These are phyloP conservation scores for Glaucopsyche alexis DNA, from an alignment of 2,888 invertebrate genomes.

Conservation along the genomic window DNA sequence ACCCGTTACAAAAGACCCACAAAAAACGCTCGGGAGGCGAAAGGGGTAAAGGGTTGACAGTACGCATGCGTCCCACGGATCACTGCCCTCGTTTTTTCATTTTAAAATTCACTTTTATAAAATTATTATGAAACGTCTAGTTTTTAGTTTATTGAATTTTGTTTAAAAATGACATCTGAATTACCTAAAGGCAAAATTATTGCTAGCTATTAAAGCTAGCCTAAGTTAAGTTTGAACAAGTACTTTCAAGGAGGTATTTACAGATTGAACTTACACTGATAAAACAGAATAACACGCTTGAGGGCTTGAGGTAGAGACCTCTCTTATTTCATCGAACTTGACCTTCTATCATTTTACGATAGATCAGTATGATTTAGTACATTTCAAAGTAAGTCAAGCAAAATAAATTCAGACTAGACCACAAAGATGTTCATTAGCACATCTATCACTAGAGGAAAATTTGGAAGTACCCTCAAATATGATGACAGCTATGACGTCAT, in stretches of 20 bases:
- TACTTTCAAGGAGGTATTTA: no score
- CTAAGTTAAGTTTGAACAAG: no score
- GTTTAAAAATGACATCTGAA: no score
- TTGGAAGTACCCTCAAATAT: background rate
- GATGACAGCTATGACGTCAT: slow-evolving; percentile 21
- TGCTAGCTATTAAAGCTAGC: no score
- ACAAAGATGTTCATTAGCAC: slow-evolving; percentile 9
- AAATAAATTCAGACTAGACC: slow-evolving; percentile 5
- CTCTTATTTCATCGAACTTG: background rate
- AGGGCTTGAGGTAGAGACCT: no score
- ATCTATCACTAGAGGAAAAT: background rate
- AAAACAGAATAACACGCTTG: no score
- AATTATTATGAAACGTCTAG: slow-evolving; percentile 22
- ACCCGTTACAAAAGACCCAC: slow-evolving; percentile 76
- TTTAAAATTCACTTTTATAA: slow-evolving; percentile 53
- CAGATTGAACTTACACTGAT: no score
- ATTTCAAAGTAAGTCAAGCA: background rate
- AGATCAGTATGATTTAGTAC: background rate
- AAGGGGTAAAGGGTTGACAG: slow-evolving; percentile 78
- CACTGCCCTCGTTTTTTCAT: slow-evolving; percentile 71
- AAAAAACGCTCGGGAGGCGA: slow-evolving; percentile 74
- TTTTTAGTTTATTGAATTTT: background rate
- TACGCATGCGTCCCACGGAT: slow-evolving; percentile 75
- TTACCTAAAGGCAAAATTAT: no score
- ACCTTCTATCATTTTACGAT: background rate